phyloP scores from a whole-genome alignment of 1,140 invertebrate genomes.

The Megalopta genalis region DNA sequence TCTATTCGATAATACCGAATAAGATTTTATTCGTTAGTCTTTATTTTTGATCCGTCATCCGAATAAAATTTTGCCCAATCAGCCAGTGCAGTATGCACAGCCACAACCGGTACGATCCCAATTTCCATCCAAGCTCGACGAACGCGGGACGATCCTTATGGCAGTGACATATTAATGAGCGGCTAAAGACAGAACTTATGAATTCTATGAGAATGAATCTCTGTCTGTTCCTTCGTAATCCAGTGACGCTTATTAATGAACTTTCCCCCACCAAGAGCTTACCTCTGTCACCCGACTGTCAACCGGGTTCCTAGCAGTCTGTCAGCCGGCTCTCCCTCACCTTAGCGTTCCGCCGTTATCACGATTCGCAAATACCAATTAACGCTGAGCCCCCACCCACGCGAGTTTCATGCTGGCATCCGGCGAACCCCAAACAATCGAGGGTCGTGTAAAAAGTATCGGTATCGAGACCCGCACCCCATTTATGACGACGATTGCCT shows the following conservation, averaged over 20 bases:
- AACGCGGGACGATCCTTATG: background rate
- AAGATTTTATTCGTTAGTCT: too few species aligned
- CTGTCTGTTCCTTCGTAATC: background rate
- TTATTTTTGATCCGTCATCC: too few species aligned
- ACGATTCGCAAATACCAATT: slow-evolving; percentile 5
- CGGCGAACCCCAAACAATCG: background rate
- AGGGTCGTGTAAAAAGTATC: slow-evolving; percentile 5
- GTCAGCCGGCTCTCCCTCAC: background rate
- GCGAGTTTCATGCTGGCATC: background rate
- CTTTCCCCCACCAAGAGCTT: background rate
- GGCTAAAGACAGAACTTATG: background rate
- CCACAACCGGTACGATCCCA: too few species aligned
- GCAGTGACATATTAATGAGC: background rate
- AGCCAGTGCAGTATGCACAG: too few species aligned
- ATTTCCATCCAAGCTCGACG: too few species aligned
- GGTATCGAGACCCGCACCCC: background rate
- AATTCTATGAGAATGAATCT: background rate
- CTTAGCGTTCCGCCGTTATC: background rate
- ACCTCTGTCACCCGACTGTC: background rate
- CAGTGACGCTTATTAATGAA: background rate
- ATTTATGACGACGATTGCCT: slow-evolving; percentile 1
- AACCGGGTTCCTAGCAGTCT: background rate
- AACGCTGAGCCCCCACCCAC: background rate
- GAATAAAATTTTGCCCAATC: too few species aligned
- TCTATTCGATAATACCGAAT: too few species aligned